A percentile compares a stretch with the other conserved stretches of the same genome.
These are phyloP conservation scores for Sericinus montela DNA, from an alignment of 2,888 invertebrate genomes.

Conservation along the genomic window DNA sequence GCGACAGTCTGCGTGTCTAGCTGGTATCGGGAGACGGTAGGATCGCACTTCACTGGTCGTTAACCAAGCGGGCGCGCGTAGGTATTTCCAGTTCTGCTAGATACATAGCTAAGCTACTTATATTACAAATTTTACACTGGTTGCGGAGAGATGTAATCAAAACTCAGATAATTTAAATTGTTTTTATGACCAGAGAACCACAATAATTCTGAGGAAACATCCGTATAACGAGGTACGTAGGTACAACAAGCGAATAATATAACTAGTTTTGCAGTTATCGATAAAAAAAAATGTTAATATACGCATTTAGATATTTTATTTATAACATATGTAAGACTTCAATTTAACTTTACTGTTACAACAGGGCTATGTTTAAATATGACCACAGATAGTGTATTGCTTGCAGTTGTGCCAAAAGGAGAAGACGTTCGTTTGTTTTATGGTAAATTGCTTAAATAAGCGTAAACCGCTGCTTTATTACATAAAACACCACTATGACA, in stretches of 20 bases:
- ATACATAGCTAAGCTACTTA: too few relatives aligned
- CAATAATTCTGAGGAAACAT: conserved; percentile 18
- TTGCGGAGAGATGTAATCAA: conserved; percentile 41
- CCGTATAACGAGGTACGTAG: conserved; percentile 22
- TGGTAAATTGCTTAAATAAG: conserved; percentile 13
- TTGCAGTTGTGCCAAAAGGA: conserved; percentile 3
- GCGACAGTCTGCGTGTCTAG: conserved; percentile 18
- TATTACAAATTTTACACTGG: conserved; percentile 40
- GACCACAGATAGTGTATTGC: neutral
- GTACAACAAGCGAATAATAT: too few relatives aligned
- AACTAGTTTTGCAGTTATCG: neutral
- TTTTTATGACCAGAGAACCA: conserved; percentile 35
- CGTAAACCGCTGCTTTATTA: conserved; percentile 12
- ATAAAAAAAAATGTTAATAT: too few relatives aligned
- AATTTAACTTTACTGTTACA: too few relatives aligned
- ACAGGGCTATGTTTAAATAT: too few relatives aligned
- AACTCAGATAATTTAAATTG: conserved; percentile 36
- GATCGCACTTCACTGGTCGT: conserved; percentile 21
- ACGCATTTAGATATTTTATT: too few relatives aligned
- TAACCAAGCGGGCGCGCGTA: conserved; percentile 27
- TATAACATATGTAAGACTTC: too few relatives aligned
- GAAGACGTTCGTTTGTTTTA: conserved; percentile 9
- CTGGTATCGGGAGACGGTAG: conserved; percentile 14
- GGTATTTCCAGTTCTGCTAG: conserved; percentile 25
- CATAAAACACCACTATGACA: conserved; percentile 10